Evolutionary conservation across 2,888 invertebrate species (phyloP).

Genomic region (Hemicrepidius hirtus): DNA sequence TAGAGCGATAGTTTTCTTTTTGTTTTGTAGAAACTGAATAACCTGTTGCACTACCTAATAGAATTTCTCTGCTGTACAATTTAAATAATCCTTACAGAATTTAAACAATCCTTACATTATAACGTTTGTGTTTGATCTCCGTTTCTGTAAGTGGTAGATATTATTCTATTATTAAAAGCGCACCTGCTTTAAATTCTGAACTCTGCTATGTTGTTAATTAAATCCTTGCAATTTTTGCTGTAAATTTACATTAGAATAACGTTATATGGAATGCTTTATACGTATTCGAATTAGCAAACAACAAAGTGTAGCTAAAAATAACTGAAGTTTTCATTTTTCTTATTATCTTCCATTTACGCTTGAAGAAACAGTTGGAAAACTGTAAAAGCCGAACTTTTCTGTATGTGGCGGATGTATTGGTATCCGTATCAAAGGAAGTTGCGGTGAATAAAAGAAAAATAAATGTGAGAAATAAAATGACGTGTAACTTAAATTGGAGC

Average conservation of each 20-base stretch:
- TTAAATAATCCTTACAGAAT: too few species aligned
- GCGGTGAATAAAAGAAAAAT: neutral
- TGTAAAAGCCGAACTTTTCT: neutral
- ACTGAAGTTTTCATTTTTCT: neutral
- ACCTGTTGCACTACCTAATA: neutral
- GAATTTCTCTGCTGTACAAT: neutral
- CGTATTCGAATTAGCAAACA: neutral
- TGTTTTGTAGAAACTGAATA: neutral
- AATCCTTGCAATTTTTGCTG: too few species aligned
- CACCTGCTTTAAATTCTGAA: too few species aligned
- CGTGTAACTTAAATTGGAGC: too few species aligned
- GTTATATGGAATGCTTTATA: too few species aligned
- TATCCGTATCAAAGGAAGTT: conserved; percentile 1
- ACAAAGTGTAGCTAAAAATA: neutral
- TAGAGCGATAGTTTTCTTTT: neutral
- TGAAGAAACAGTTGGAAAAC: conserved; percentile 1
- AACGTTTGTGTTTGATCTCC: too few species aligned
- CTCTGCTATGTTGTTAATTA: too few species aligned
- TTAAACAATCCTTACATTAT: too few species aligned
- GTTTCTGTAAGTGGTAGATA: too few species aligned
- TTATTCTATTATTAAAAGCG: too few species aligned
- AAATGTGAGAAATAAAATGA: neutral
- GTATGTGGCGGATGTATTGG: neutral
- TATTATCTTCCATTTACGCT: conserved; percentile 5
- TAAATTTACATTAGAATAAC: too few species aligned